Base-by-base conservation (phyloP, 2,888 invertebrate genomes). In the Drosophila melanosoma region DNA sequence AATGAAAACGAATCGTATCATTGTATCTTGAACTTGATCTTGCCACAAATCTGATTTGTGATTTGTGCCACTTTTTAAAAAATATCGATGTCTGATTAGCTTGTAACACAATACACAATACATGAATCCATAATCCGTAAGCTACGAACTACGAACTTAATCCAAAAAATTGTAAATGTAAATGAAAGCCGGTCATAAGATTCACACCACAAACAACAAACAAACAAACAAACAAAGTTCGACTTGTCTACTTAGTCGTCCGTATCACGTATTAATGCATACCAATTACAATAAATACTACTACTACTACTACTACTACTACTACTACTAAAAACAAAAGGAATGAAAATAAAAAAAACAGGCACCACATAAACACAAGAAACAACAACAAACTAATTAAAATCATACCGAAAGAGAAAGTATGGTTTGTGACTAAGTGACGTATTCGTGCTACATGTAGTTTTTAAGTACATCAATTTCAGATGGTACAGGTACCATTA, bases 71-170 rank as follows among this genome's bases (percentile, higher is more conserved):
- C 86, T 76, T 88, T 87, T 86, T 86, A 6, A 29, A 29, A 85
- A 87, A 87, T 88, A 90, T 87, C 80, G 89, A 89, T 89, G 89
- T 89, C 89, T 89, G 91, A 89, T 81, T 89, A 89, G 89, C 82
- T 77, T 80, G 83, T 89, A 89, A 67, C 71, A 70, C 49, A 69
- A 73, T 33, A 67, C 23, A 48, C 29, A 40, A 61, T 53, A 57
- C 54, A 75, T 70, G 58, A 64, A 76, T 70, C 73, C 86, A 79
- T 82, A 78, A 57, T 40, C 68, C 40, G 59, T 67, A 81, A 81
- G 65, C 73, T 69, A 74, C 62, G 38, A 76, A 73, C 75, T 79
- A 84, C 63, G 64, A 84, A 84, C 75, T 76, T 81, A 76, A 89
- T 87, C 84, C 79, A 79, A 86, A 83, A 83, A 74, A 82, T 65